phyloP scores from a whole-genome alignment of 23 tunicate species.

The Diplosoma virens region DNA sequence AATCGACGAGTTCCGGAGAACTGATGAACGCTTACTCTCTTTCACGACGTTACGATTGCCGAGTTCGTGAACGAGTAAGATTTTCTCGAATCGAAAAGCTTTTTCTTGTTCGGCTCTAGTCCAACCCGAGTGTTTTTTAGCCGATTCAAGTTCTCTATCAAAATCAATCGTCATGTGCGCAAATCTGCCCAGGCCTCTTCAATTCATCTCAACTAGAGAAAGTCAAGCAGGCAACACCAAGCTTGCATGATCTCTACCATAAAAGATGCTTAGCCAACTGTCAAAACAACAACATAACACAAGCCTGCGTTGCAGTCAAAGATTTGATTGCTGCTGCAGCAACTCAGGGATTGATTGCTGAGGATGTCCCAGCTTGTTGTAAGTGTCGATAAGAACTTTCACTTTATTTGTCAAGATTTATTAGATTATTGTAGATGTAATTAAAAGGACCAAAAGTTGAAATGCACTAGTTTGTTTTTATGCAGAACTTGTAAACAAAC shows the following conservation, averaged over 20 bases:
- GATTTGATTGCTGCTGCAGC: neutral
- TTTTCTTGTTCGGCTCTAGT: too few species aligned
- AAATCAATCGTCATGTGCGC: too few species aligned
- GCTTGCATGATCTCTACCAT: neutral
- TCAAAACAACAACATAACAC: neutral
- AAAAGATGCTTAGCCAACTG: neutral
- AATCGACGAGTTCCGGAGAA: slow-evolving; percentile 1
- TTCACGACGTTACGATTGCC: neutral
- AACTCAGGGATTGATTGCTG: neutral
- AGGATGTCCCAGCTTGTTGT: slow-evolving; percentile 13
- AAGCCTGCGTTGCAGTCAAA: slow-evolving; percentile 3
- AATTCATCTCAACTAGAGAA: neutral
- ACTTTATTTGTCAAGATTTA: too few species aligned
- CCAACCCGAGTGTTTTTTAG: too few species aligned
- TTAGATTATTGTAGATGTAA: too few species aligned
- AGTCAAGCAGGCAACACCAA: neutral
- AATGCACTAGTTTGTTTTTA: too few species aligned
- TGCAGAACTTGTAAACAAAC: too few species aligned
- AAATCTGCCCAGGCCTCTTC: too few species aligned
- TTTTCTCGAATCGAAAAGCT: neutral
- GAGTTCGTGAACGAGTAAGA: neutral
- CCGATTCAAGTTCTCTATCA: too few species aligned
- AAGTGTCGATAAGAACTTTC: too few species aligned
- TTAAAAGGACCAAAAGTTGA: too few species aligned
- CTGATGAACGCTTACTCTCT: slow-evolving; percentile 29